These are phyloP conservation scores for Pygmarrhopalites habei DNA, from an alignment of 1,140 invertebrate genomes.

Conservation along the genomic window DNA sequence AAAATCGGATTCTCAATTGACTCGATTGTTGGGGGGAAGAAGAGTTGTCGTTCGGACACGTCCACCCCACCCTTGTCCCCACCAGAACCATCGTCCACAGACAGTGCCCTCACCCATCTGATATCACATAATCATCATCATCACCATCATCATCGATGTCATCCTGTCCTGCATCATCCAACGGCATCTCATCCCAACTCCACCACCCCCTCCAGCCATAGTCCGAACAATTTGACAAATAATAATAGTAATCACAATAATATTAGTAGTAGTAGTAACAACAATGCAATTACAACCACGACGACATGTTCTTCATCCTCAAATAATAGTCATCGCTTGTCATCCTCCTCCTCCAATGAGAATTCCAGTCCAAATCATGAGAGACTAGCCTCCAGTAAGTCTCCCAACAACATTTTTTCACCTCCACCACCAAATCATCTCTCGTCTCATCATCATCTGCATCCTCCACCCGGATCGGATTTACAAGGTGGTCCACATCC, in stretches of 20 bases:
- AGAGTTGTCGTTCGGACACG: slow-evolving; percentile 36
- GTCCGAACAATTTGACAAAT: slow-evolving; percentile 1
- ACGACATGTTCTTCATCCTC: not conserved
- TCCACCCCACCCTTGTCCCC: slow-evolving; percentile 37
- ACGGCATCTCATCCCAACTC: slow-evolving; percentile 35
- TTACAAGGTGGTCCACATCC: not conserved
- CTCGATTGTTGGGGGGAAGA: slow-evolving; percentile 70
- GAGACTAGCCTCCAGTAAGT: not conserved
- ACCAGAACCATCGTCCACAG: slow-evolving; percentile 39
- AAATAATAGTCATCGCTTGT: slow-evolving; percentile 9
- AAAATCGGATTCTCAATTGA: slow-evolving; percentile 93
- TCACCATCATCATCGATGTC: slow-evolving; percentile 21
- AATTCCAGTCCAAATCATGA: slow-evolving; percentile 11
- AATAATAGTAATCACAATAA: slow-evolving; percentile 13
- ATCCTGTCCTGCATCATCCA: slow-evolving; percentile 27
- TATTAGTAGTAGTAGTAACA: slow-evolving; percentile 10
- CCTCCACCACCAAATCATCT: slow-evolving; percentile 18
- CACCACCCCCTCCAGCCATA: slow-evolving; percentile 23
- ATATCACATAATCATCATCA: slow-evolving; percentile 24
- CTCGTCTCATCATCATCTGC: not conserved
- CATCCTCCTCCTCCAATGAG: slow-evolving; percentile 13
- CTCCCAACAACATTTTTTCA: slow-evolving; percentile 9
- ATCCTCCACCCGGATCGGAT: not conserved
- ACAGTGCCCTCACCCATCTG: slow-evolving; percentile 20
- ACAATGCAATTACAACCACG: no score